phyloP scores from a whole-genome alignment of 1,140 invertebrate species.

The Homalodisca vitripennis region DNA sequence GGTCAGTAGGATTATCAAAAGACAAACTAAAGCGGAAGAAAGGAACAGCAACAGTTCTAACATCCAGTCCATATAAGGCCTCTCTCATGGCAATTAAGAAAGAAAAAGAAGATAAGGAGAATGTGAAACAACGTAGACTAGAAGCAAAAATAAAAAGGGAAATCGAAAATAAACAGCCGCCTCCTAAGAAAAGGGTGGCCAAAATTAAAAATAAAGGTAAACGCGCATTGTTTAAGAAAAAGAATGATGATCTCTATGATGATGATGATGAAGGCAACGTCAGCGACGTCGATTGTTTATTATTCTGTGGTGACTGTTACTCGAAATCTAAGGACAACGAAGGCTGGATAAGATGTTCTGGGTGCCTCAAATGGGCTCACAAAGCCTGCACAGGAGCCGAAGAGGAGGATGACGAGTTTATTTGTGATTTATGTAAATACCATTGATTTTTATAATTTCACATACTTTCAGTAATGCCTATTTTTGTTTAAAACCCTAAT shows the following conservation, averaged over 20 bases:
- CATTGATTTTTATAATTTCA: not conserved
- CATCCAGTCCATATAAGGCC: constrained; percentile 20
- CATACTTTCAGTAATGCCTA: not conserved
- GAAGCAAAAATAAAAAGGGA: not conserved
- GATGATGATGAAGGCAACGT: not conserved
- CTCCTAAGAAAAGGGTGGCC: not conserved
- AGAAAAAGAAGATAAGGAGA: constrained; percentile 18
- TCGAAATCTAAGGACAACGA: constrained; percentile 35
- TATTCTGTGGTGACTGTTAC: constrained; percentile 17
- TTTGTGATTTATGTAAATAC: constrained; percentile 23
- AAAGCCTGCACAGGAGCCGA: constrained; percentile 42
- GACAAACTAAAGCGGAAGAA: constrained; percentile 26
- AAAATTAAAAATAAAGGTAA: not conserved
- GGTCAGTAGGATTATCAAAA: constrained; percentile 36
- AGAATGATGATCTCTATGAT: not conserved
- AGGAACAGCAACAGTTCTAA: constrained; percentile 8
- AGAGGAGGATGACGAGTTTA: constrained; percentile 15
- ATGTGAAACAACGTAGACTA: not conserved
- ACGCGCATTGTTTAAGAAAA: not conserved
- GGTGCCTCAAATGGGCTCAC: constrained; percentile 41
- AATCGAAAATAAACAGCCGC: not conserved
- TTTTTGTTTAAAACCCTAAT: not conserved
- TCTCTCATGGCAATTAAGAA: not conserved
- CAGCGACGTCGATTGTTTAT: constrained; percentile 26
- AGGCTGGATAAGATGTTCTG: not conserved